phyloP scores from a whole-genome alignment of 2,888 invertebrate species.

The Eupithecia abbreviata region DNA sequence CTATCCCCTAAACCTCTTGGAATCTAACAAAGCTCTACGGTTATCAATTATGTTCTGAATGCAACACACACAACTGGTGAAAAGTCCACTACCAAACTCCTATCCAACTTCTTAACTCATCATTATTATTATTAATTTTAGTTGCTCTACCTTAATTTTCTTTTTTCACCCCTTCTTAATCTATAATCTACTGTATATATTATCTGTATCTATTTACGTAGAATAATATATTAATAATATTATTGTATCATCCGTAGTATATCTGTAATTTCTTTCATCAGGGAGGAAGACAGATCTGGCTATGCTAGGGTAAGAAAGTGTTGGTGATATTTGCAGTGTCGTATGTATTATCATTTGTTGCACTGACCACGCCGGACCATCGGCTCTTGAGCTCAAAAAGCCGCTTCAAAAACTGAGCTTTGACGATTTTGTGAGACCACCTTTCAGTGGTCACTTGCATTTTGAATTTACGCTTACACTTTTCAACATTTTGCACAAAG shows the following conservation, averaged over 20 bases:
- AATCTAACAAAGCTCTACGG: conserved; percentile 35
- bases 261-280: conserved; percentile 81
- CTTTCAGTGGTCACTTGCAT: conserved; percentile 54
- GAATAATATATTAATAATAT: conserved; percentile 45
- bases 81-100: conserved; percentile 40
- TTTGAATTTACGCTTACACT: conserved; percentile 65
- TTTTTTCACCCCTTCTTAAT: conserved; percentile 36
- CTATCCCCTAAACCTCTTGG: conserved; percentile 26
- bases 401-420: conserved; percentile 59
- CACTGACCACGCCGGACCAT: conserved; percentile 56
- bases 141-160: conserved; percentile 40
- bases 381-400: conserved; percentile 49
- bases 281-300: conserved; percentile 84
- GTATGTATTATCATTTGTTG: conserved; percentile 63
- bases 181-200: conserved; percentile 44
- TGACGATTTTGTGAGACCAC: conserved; percentile 45
- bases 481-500: conserved; percentile 61
- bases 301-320: conserved; percentile 83
- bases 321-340: conserved; percentile 74
- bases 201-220: conserved; percentile 54
- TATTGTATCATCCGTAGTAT: conserved; percentile 56
- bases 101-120: conserved; percentile 47
- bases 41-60: conserved; percentile 74
- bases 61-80: conserved; percentile 60
- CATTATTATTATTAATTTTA: conserved; percentile 39